Conservation (phyloP, 2,888 invertebrate genomes). For the Macaria notata region DNA sequence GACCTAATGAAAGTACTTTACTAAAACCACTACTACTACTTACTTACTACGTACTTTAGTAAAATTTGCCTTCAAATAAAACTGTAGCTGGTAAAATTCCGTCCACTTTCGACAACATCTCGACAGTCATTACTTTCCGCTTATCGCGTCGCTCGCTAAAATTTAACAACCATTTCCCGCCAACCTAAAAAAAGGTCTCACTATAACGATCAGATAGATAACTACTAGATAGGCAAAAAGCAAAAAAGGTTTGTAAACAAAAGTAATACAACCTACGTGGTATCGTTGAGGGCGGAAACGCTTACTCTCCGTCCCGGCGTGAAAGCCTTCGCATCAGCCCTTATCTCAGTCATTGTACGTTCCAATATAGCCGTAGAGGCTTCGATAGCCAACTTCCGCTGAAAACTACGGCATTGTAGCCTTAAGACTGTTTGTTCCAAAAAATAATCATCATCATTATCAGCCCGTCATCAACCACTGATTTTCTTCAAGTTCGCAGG, state of each 20-base stretch:
- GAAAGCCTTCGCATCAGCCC: constrained; percentile 5
- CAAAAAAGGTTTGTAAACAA: constrained; percentile 14
- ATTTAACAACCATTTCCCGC: constrained; percentile 15
- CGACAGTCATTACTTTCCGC: not conserved
- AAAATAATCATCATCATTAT: too few relatives aligned
- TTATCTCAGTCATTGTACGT: constrained; percentile 30
- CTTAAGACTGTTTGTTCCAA: too few relatives aligned
- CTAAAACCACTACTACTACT: too few relatives aligned
- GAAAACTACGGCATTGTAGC: not conserved
- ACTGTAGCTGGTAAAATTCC: too few relatives aligned
- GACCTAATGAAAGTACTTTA: too few relatives aligned
- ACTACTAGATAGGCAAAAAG: constrained; percentile 7
- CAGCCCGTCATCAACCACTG: too few relatives aligned
- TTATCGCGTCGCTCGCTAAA: constrained; percentile 11
- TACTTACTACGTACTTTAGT: too few relatives aligned
- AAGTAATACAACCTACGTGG: constrained; percentile 8
- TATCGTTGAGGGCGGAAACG: constrained; percentile 24
- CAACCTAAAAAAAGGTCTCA: constrained; percentile 17
- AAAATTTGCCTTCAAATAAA: too few relatives aligned
- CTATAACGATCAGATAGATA: constrained; percentile 9
- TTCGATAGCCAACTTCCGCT: constrained; percentile 22
- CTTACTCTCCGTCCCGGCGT: constrained; percentile 2
- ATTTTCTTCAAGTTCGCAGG: too few relatives aligned
- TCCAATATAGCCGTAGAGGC: constrained; percentile 24
- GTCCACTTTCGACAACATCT: too few relatives aligned